phyloP scores from a whole-genome alignment of 2,113 vertebrate genomes.

The Thryonomys swinderianus region DNA sequence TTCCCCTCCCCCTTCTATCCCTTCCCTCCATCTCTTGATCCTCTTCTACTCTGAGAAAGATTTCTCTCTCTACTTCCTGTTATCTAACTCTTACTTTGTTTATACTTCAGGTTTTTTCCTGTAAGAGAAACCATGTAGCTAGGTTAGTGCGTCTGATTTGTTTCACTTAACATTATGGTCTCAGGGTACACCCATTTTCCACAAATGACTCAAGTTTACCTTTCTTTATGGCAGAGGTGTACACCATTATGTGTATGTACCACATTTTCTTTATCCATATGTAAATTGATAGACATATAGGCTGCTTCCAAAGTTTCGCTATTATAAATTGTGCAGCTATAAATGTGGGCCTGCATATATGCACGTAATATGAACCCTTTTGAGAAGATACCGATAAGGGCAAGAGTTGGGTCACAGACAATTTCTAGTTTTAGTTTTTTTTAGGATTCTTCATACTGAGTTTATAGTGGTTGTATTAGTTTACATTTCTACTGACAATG shows the following conservation, averaged over 20 bases:
- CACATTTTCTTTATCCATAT: neutral
- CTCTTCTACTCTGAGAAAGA: neutral
- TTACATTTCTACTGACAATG: neutral
- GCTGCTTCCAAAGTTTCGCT: neutral
- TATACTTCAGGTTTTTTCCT: neutral
- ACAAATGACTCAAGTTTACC: neutral
- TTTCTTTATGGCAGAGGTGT: neutral
- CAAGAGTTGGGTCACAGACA: neutral
- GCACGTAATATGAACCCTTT: neutral
- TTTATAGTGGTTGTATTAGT: neutral
- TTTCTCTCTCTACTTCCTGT: neutral
- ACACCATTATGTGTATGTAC: neutral
- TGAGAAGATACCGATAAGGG: neutral
- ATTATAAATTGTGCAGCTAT: neutral
- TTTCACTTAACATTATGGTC: neutral
- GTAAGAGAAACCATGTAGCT: neutral
- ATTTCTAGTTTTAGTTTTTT: neutral
- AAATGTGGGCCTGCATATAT: neutral
- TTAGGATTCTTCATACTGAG: neutral
- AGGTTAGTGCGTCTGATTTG: neutral
- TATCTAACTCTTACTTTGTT: neutral
- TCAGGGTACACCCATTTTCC: neutral
- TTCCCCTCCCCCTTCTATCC: neutral
- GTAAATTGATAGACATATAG: neutral
- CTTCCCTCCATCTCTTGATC: neutral